Conservation (phyloP, 23 tunicate species). For the Styela plicata region DNA sequence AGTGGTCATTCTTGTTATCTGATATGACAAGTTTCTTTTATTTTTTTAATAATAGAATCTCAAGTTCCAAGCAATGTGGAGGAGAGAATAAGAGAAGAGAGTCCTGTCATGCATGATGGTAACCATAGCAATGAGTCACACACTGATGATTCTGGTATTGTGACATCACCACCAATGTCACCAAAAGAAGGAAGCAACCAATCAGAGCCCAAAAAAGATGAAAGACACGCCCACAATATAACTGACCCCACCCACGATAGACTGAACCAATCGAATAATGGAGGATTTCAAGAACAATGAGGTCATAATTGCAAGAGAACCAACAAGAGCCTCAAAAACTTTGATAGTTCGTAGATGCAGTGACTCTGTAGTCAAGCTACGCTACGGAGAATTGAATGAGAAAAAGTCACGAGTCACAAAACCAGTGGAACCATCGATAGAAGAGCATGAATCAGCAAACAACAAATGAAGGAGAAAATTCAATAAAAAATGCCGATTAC, state of each 20-base stretch:
- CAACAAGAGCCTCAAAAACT: slow-evolving; percentile 4
- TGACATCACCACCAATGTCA: slow-evolving; percentile 49
- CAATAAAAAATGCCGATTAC: no score
- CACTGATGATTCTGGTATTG: slow-evolving; percentile 53
- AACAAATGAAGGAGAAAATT: background rate
- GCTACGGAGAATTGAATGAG: background rate
- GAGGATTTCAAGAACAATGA: background rate
- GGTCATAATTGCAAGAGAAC: background rate
- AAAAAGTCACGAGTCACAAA: no score
- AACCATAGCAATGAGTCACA: slow-evolving; percentile 1
- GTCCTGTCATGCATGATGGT: slow-evolving; percentile 1
- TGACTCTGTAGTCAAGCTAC: slow-evolving; percentile 31
- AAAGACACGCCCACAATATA: background rate
- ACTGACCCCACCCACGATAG: background rate
- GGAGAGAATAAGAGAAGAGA: background rate
- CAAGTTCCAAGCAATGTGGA: background rate
- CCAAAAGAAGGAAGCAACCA: slow-evolving; percentile 4
- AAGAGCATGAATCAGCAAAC: slow-evolving; percentile 19
- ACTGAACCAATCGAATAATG: background rate
- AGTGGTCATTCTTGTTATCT: no score
- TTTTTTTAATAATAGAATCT: background rate
- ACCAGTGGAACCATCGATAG: background rate
- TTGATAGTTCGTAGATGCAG: slow-evolving; percentile 41
- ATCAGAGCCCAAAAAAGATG: background rate
- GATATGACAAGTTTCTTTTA: no score